Conservation (phyloP, 2,113 vertebrate species). For the Hypanus sabinus region DNA sequence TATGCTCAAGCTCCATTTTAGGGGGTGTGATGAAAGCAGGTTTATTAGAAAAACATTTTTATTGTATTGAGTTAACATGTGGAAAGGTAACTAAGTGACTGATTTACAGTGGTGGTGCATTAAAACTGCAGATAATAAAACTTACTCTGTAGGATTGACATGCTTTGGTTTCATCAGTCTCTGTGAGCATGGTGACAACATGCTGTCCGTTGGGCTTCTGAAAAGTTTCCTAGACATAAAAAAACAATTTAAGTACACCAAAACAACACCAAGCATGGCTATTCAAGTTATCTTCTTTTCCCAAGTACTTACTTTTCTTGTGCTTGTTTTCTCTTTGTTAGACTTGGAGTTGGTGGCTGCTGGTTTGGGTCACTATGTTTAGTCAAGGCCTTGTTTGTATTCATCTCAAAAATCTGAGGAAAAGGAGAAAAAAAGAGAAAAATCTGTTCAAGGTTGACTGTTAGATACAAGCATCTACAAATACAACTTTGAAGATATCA, state of each 20-base stretch:
- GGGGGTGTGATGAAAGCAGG: neutral
- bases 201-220: slow-evolving; percentile 46
- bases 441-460: neutral
- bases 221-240: slow-evolving; percentile 40
- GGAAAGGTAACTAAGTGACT: no score
- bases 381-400: slow-evolving; percentile 39
- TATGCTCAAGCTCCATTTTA: neutral
- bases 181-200: slow-evolving; percentile 46
- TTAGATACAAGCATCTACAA: neutral
- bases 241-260: neutral
- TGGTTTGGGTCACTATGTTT: slow-evolving; percentile 32
- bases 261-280: neutral
- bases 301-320: slow-evolving; percentile 42
- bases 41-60: neutral
- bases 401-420: slow-evolving; percentile 40
- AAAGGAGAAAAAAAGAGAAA: neutral
- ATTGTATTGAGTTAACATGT: no score
- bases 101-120: no score
- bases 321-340: slow-evolving; percentile 43
- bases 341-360: slow-evolving; percentile 44
- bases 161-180: slow-evolving; percentile 41
- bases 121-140: neutral
- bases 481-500: neutral
- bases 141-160: slow-evolving; percentile 37
- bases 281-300: neutral